These are phyloP conservation scores for Microtus ochrogaster DNA, from an alignment of 2,113 vertebrate species.

Conservation along the genomic window DNA sequence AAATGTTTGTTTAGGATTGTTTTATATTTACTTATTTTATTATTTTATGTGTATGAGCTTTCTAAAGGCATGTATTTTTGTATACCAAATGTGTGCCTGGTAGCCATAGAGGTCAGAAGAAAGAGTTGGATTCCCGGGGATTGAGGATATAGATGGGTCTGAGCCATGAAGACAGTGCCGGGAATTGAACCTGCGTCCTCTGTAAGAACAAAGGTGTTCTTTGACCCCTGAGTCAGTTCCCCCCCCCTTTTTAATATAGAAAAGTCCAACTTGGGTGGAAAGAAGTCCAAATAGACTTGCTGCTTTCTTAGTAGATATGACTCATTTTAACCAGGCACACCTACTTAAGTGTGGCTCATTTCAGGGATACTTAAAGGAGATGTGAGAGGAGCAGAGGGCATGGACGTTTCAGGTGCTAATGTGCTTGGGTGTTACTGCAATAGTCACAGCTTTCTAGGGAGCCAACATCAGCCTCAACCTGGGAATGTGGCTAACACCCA, in stretches of 20 bases:
- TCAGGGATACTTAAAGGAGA: background rate
- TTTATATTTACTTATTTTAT: background rate
- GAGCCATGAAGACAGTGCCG: background rate
- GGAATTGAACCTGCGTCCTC: background rate
- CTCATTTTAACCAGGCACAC: background rate
- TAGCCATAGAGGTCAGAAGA: background rate
- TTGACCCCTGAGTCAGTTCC: background rate
- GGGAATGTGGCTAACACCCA: rapidly evolving
- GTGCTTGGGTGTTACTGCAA: background rate
- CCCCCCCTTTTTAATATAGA: background rate
- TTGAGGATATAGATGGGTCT: background rate
- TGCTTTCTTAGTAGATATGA: background rate
- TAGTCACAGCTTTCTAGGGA: too few relatives aligned
- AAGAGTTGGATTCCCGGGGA: too few relatives aligned
- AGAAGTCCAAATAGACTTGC: background rate
- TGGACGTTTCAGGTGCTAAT: background rate
- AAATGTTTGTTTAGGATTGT: background rate
- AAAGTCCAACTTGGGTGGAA: background rate
- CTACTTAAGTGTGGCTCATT: background rate
- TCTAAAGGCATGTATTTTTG: background rate
- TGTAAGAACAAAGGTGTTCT: background rate
- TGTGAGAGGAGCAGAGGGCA: background rate
- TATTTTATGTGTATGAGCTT: background rate
- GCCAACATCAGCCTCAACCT: rapidly evolving
- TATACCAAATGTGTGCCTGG: background rate